A percentile compares a stretch with the other conserved stretches of the same genome.
Conservation (phyloP, 2,797 vertebrate genomes). For the Pangasius mekongensis region DNA sequence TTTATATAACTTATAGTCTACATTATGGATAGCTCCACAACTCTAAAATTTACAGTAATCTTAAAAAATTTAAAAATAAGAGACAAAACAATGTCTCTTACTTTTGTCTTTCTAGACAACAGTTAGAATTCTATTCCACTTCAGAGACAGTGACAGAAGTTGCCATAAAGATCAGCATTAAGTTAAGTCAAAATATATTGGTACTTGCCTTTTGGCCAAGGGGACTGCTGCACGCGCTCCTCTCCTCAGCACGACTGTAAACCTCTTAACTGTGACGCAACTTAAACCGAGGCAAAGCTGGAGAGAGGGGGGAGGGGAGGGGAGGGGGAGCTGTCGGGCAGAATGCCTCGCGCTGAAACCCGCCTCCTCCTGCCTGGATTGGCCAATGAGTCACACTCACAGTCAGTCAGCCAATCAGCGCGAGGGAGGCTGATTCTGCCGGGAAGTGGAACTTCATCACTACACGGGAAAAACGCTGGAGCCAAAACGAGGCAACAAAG, state of each 20-base stretch:
- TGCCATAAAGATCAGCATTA: not conserved
- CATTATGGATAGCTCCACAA: not conserved
- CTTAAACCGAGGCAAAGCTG: constrained; percentile 1
- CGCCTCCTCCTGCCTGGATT: not conserved
- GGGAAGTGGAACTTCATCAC: constrained; percentile 1
- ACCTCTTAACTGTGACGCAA: constrained; percentile 63
- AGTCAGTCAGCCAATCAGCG: constrained; percentile 4
- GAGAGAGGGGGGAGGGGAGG: constrained; percentile 19
- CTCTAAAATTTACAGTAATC: no score
- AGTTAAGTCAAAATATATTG: not conserved
- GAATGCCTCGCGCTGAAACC: not conserved
- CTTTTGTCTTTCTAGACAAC: not conserved
- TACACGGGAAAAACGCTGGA: not conserved
- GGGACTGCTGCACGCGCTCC: constrained; percentile 10
- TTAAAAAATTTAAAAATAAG: no score
- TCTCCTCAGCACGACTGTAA: constrained; percentile 55
- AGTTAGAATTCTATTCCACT: not conserved
- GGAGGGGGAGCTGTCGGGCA: constrained; percentile 17
- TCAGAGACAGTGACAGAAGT: not conserved
- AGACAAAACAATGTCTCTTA: not conserved
- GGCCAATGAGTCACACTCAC: not conserved
- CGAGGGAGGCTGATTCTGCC: not conserved
- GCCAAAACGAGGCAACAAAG: not conserved
- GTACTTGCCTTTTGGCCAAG: constrained; percentile 61
- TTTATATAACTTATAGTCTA: not conserved